phyloP scores from a whole-genome alignment of 2,113 vertebrate genomes.

The Clarias batrachus region DNA sequence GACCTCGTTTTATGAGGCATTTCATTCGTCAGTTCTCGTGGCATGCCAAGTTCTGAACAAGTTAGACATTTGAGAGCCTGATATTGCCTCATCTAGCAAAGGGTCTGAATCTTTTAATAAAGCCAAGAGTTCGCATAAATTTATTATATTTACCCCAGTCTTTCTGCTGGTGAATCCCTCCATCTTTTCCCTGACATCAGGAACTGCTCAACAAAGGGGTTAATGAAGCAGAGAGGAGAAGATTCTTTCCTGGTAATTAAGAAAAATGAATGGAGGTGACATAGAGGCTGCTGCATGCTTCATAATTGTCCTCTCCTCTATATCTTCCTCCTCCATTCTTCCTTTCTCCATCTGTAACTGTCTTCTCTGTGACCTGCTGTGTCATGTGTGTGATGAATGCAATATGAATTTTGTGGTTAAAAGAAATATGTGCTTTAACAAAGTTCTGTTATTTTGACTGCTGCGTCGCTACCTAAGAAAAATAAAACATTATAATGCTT shows the following conservation, averaged over 20 bases:
- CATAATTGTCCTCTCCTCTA: constrained; percentile 68
- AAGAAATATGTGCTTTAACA: neutral
- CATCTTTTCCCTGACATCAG: constrained; percentile 72
- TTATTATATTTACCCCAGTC: constrained; percentile 53
- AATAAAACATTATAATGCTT: neutral
- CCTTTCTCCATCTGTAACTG: constrained; percentile 25
- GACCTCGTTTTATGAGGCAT: neutral
- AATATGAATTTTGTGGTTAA: neutral
- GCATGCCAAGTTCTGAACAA: neutral
- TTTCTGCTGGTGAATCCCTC: constrained; percentile 65
- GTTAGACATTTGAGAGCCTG: neutral
- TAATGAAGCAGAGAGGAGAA: constrained; percentile 73
- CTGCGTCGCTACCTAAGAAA: constrained; percentile 3
- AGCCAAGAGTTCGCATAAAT: constrained; percentile 16
- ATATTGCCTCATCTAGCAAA: neutral
- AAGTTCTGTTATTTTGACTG: neutral
- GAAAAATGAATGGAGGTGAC: constrained; percentile 74
- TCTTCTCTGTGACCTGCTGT: constrained; percentile 10
- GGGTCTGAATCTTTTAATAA: constrained; percentile 3
- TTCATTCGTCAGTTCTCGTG: neutral
- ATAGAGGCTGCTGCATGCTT: constrained; percentile 65
- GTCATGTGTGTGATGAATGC: constrained; percentile 37
- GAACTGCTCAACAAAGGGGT: constrained; percentile 73
- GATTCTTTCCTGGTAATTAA: constrained; percentile 75
- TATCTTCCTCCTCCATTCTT: constrained; percentile 13